These are phyloP conservation scores for Sporophila hypoxantha DNA, from an alignment of 2,113 vertebrate genomes.

Conservation along the genomic window DNA sequence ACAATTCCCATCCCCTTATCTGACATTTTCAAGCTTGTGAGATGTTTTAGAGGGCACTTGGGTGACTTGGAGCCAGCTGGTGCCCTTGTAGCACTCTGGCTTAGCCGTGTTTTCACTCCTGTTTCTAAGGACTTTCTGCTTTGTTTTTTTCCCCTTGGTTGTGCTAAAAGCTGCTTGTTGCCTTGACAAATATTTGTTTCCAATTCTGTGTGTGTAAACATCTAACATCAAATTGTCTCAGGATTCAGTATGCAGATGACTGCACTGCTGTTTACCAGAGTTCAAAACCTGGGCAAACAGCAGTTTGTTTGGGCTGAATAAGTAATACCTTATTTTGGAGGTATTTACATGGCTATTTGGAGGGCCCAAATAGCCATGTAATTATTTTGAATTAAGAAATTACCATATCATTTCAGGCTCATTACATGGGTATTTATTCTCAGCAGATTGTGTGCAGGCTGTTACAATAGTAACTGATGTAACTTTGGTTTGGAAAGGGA, in stretches of 20 bases:
- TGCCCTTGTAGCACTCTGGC: not conserved
- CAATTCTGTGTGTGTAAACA: not conserved
- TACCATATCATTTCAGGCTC: constrained; percentile 54
- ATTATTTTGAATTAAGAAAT: constrained; percentile 64
- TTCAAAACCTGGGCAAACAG: constrained; percentile 58
- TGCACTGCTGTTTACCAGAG: constrained; percentile 35
- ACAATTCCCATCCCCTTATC: not conserved
- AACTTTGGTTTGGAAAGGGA: not conserved
- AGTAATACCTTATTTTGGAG: constrained; percentile 49
- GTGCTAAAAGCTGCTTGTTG: constrained; percentile 4
- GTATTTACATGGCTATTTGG: too few species aligned
- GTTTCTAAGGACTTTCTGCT: not conserved
- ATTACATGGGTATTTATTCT: constrained; percentile 59
- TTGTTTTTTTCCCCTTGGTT: not conserved
- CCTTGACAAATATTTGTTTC: constrained; percentile 47
- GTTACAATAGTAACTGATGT: not conserved
- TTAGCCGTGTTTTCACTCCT: not conserved
- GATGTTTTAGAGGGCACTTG: not conserved
- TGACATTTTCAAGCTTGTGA: not conserved
- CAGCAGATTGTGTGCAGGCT: constrained; percentile 7
- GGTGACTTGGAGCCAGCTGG: not conserved
- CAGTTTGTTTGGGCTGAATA: constrained; percentile 56
- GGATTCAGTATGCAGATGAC: constrained; percentile 16
- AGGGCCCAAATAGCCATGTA: constrained; percentile 57
- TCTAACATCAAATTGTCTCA: not conserved